Evolutionary conservation across 2,113 vertebrate genomes (phyloP), one percentile per base, ranked within the genome.

Genomic region (Dicrurus megarhynchus): DNA sequence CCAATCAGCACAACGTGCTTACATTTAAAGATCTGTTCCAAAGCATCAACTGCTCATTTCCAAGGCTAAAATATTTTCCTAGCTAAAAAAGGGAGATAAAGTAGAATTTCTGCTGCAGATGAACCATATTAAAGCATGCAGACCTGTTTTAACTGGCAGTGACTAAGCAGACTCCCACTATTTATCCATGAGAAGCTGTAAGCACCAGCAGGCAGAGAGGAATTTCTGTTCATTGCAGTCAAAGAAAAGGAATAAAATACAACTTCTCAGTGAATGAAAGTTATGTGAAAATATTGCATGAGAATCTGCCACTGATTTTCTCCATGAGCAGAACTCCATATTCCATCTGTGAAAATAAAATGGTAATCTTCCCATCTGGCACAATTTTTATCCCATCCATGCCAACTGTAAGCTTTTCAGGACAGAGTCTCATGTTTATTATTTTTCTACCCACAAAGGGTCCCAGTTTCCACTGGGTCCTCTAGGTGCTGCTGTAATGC

Each of bases 101-200:
- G 47, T 49, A 60, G 52, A 75, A 87, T 84, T 78, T 81, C 69
- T 84, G 77, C 84, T 71, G 27, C 73, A 95, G 93, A 94, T 92
- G 86, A 95, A 64, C 80, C 52, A n/a, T 64, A 46, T 63, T 80
- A 89, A 91, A 91, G 35, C 69, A 89, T 1, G 69, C 44, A 92
- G 77, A 57, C 22, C 32, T 89, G 56, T 95, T 97, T 74, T 84
- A 78, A 84, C 80, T 95, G 95, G 94, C 94, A 92, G 68, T 55
- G 47, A 63, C 44, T 35, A 77, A 88, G 47, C 52, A 81, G 59
- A 33, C 64, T 88, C 44, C 52, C 68, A 44, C 60, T 74, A 22
- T 77, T 84, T 63, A 80, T 60, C 68, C 89, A 49, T 14, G 56
- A 80, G 90, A 83, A 92, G 50, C 56, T 2, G 0, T 46, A 71